A percentile compares a stretch with the other conserved stretches of the same genome.
These are phyloP conservation scores for Ceratina australensis DNA, from an alignment of 1,140 invertebrate genomes.

Conservation along the genomic window DNA sequence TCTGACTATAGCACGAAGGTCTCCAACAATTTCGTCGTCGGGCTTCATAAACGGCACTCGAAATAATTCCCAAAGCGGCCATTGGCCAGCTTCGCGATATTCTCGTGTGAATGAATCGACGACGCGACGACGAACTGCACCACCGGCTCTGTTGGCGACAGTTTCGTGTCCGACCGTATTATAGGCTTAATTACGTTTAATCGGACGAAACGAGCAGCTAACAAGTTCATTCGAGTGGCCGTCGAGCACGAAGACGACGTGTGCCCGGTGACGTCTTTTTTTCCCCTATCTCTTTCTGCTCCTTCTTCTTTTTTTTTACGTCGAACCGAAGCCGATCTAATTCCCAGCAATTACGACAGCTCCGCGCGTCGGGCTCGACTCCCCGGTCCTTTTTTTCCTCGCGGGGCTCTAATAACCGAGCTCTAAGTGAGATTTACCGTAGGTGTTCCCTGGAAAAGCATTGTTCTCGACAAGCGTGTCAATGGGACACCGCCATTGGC, in stretches of 20 bases:
- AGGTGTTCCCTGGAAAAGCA: conserved; percentile 27
- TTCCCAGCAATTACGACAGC: conserved; percentile 53
- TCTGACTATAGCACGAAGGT: conserved; percentile 10
- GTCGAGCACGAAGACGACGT: conserved; percentile 31
- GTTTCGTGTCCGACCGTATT: conserved; percentile 40
- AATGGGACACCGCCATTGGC: not conserved
- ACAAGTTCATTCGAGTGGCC: conserved; percentile 59
- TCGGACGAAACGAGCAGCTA: conserved; percentile 60
- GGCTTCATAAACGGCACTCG: conserved; percentile 25
- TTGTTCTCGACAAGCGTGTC: not conserved
- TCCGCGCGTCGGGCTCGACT: not conserved
- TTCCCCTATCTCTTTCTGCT: not conserved
- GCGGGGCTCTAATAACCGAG: conserved; percentile 33
- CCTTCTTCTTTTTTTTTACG: conserved; percentile 29
- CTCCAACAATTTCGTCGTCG: not conserved
- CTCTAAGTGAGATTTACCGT: conserved; percentile 52
- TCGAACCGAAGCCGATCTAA: conserved; percentile 48
- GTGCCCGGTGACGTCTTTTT: not conserved
- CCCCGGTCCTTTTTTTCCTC: conserved; percentile 17
- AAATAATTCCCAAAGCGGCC: conserved; percentile 31
- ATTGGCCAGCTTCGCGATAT: not conserved
- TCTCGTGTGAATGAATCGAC: conserved; percentile 39
- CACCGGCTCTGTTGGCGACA: conserved; percentile 7
- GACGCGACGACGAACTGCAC: not conserved
- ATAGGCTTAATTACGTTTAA: conserved; percentile 62